phyloP scores from a whole-genome alignment of 2,888 invertebrate species.

The Lagria hirta region DNA sequence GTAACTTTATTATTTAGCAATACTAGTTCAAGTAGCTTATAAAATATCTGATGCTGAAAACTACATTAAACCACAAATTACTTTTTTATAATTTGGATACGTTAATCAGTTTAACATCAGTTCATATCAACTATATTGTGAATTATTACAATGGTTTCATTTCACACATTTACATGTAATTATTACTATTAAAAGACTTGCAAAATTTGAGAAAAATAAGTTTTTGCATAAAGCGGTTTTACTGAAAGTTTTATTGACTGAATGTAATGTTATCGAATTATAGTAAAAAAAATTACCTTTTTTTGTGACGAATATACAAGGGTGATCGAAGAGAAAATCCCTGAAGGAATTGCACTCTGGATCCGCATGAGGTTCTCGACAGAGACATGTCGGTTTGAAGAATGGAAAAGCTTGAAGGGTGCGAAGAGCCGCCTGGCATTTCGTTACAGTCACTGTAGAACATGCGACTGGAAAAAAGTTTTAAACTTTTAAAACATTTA shows the following conservation, averaged over 20 bases:
- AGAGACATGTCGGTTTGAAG: slow-evolving; percentile 91
- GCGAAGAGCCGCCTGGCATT: slow-evolving; percentile 87
- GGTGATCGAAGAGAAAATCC: slow-evolving; percentile 91
- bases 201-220: not conserved
- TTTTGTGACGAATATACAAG: slow-evolving; percentile 85
- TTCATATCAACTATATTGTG: too few species aligned
- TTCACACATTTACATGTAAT: too few species aligned
- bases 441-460: slow-evolving; percentile 89
- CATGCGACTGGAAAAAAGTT: slow-evolving; percentile 77
- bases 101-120: too few species aligned
- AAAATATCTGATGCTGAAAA: too few species aligned
- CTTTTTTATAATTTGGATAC: too few species aligned
- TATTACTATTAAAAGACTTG: too few species aligned
- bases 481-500: slow-evolving; percentile 24
- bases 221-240: not conserved
- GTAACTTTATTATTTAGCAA: too few species aligned
- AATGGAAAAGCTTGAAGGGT: slow-evolving; percentile 89
- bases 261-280: not conserved
- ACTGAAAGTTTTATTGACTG: not conserved
- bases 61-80: too few species aligned
- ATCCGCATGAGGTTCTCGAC: slow-evolving; percentile 86
- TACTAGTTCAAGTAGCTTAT: too few species aligned
- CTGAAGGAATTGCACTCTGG: slow-evolving; percentile 91
- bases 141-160: too few species aligned
- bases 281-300: slow-evolving; percentile 67